Conservation (phyloP, 2,888 invertebrate genomes). For the Latrodectus elegans region DNA sequence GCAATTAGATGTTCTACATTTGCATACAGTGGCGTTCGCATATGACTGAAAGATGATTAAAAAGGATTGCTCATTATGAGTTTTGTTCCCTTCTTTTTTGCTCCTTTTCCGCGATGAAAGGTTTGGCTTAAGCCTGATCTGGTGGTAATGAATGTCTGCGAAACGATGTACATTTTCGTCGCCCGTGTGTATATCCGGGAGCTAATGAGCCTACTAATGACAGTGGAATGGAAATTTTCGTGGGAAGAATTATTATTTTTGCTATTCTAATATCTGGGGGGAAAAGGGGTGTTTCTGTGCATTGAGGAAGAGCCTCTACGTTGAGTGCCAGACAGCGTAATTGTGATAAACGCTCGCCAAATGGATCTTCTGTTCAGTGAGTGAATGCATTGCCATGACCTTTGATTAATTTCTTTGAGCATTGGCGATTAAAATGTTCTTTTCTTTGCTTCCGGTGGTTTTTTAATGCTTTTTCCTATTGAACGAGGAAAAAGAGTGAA, state of each 20-base stretch:
- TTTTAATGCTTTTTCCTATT: too few species aligned
- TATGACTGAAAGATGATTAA: slow-evolving; percentile 40
- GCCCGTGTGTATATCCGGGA: slow-evolving; percentile 17
- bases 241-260: slow-evolving; percentile 25
- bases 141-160: slow-evolving; percentile 36
- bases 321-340: slow-evolving; percentile 14
- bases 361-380: too few species aligned
- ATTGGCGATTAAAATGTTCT: too few species aligned
- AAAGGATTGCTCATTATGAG: slow-evolving; percentile 18
- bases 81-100: slow-evolving; percentile 22
- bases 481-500: too few species aligned
- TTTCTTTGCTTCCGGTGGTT: too few species aligned
- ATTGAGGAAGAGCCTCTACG: neutral
- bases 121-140: neutral
- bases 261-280: neutral
- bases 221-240: slow-evolving; percentile 40
- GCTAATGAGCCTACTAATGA: slow-evolving; percentile 53
- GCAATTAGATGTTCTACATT: slow-evolving; percentile 35
- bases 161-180: slow-evolving; percentile 47
- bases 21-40: slow-evolving; percentile 34
- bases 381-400: too few species aligned
- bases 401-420: too few species aligned
- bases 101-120: too few species aligned
- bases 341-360: slow-evolving; percentile 16
- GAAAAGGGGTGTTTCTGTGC: slow-evolving; percentile 15